Base-by-base conservation (phyloP, 2,797 vertebrate species). In the Typhlichthys subterraneus region DNA sequence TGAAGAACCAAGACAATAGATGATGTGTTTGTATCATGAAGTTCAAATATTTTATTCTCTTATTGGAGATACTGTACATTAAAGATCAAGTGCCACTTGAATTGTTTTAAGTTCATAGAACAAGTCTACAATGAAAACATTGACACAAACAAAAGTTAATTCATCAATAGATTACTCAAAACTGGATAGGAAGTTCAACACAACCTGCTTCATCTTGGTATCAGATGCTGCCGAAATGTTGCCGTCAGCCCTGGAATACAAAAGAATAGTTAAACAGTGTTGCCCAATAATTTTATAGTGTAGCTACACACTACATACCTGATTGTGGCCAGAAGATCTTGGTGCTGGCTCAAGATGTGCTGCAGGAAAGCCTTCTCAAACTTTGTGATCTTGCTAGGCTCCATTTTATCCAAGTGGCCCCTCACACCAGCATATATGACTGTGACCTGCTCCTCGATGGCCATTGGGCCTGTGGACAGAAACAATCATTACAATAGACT, bases 391-490 rank as follows among this genome's bases (percentile, higher is more conserved):
- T 99, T 99, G 93, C 93, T 96, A 42, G 97, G 97, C 61, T 99
- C 97, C 89, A 99, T 89, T 80, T 99, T 99, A 89, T 99, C 97
- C 86, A 99, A 84, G 75, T 97, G 91, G 33, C 97, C 97, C 79
- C 96, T 94, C 12, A 99, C 97, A 68, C 97, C 96, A 2, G 97
- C 97, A 12, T 97, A 99, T 76, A 99, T 99, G 38, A 99, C 96
- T 0, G 96, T 88, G 1, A 99, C 96, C 86, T 99, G 97, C 12
- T 99, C 97, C 75, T 99, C 97, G 78, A 98, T 99, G 55, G 97
- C 97, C 96, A 99, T 99, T 60, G 97, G 97, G 72, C 85, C 97
- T 93, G 64, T 17, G 57, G 15, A 77, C 4, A 0, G 54, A 54
- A 46, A 57, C 15, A 12, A 45, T 38, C 57, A 59, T 29, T 29